phyloP scores from a whole-genome alignment of 2,888 invertebrate species.

The Acronicta psi region DNA sequence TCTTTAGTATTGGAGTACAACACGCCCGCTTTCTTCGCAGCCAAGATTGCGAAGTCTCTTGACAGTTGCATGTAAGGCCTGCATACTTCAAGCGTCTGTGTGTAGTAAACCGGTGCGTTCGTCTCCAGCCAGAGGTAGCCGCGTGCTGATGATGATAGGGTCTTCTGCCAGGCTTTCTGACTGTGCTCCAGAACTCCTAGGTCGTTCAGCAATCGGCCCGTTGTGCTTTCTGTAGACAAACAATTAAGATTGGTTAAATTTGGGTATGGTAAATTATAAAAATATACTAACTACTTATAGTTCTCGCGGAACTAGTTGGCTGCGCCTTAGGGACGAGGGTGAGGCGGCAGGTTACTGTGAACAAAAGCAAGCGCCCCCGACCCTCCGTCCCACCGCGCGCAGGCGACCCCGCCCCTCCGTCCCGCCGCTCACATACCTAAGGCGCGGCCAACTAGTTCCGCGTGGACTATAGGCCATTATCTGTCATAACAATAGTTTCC shows the following conservation, averaged over 20 bases:
- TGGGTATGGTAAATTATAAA: too few species aligned
- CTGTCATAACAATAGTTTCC: too few species aligned
- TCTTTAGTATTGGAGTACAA: constrained; percentile 84
- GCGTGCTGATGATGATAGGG: constrained; percentile 89
- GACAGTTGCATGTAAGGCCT: constrained; percentile 90
- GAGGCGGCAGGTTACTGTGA: too few species aligned
- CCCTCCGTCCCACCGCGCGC: too few species aligned
- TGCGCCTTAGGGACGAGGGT: too few species aligned
- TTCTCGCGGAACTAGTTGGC: too few species aligned
- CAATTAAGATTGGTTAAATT: neutral
- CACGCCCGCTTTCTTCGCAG: constrained; percentile 85
- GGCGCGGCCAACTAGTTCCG: too few species aligned
- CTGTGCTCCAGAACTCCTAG: constrained; percentile 91
- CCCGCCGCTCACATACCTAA: too few species aligned
- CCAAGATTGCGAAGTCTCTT: constrained; percentile 88
- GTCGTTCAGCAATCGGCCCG: constrained; percentile 90
- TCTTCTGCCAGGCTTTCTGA: constrained; percentile 90
- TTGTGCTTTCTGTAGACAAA: constrained; percentile 88
- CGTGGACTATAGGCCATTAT: too few species aligned
- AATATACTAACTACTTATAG: too few species aligned
- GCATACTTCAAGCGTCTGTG: constrained; percentile 85
- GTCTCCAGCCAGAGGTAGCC: constrained; percentile 91
- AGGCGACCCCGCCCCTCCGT: too few species aligned
- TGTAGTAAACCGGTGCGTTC: constrained; percentile 91
- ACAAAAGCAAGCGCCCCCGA: too few species aligned